Evolutionary conservation across 2,113 vertebrate genomes (phyloP), one percentile per base, ranked within the genome.

Genomic region (Nerophis lumbriciformis): DNA sequence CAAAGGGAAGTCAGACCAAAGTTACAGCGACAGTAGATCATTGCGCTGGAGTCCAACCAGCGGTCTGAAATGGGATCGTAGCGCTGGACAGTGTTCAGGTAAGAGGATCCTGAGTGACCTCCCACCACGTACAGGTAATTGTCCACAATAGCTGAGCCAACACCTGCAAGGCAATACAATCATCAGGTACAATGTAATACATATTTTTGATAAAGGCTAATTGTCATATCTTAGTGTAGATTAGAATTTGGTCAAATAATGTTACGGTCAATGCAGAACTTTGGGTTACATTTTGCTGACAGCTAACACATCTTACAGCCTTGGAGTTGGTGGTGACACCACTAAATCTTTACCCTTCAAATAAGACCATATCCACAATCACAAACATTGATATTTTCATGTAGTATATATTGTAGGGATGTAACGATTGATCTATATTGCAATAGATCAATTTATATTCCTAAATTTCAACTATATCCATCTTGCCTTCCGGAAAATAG

Each of bases 11-110:
- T 93, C 55, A 99, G 87, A 68, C 97, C 97, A 81, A 98, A 98
- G 77, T 99, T 99, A 91, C 97, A 98, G 6, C 97, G 95, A 65
- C 95, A 98, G 80, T 94, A 94, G 88, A 93, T 91, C 97, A 98
- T 98, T 47, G 95, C 95, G 1, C 94, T 94, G 0, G 93, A 94
- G 90, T 99, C 96, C 90, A 92, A 91, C 97, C 97, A 99, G 14
- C 88, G 91, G 75, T 99, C 95, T 0, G 93, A 91, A 81, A 97
- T 92, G 12, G 97, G 96, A 59, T 98, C 93, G 6, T 99, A 99
- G 58, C 93, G 91, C 88, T 99, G 97, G 52, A 98, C 95, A 13
- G 93, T 94, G 87, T 98, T 98, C 81, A 99, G 89, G 80, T 98
- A 99, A 58, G 97, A 97, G 0, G 96, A 98, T 21, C 97, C 97